These are phyloP conservation scores for Hyppa rectilinea DNA, from an alignment of 2,888 invertebrate species.

Conservation along the genomic window DNA sequence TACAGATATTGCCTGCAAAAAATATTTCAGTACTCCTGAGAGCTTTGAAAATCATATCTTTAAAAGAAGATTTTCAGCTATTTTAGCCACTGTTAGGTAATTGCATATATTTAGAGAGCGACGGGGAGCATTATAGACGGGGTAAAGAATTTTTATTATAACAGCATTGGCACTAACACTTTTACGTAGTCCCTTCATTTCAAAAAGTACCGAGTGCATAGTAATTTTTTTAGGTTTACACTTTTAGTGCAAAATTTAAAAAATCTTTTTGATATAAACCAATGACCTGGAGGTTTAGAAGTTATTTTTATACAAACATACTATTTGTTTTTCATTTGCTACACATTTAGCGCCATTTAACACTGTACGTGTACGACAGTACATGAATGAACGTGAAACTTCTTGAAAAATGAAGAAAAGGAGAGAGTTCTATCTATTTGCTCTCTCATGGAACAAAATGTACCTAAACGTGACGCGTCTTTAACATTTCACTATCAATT, in stretches of 20 bases:
- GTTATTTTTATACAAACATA: too few relatives aligned
- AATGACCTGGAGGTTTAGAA: not conserved
- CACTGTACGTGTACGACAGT: too few relatives aligned
- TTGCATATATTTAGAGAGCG: conserved; percentile 26
- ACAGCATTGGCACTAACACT: conserved; percentile 61
- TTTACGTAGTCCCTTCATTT: conserved; percentile 35
- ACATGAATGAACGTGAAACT: too few relatives aligned
- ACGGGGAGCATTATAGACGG: conserved; percentile 1
- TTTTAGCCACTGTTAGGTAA: not conserved
- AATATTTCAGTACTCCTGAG: not conserved
- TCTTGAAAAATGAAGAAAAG: too few relatives aligned
- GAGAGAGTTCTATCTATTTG: too few relatives aligned
- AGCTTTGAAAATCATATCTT: not conserved
- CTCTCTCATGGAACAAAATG: too few relatives aligned
- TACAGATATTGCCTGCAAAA: not conserved
- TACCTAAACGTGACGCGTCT: too few relatives aligned
- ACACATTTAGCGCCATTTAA: conserved; percentile 13
- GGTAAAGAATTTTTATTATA: conserved; percentile 11
- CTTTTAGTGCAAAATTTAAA: conserved; percentile 20
- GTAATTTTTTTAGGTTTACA: not conserved
- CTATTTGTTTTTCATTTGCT: not conserved
- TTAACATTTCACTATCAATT: too few relatives aligned
- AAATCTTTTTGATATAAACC: not conserved
- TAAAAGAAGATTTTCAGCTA: not conserved
- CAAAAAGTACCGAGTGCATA: conserved; percentile 49